A percentile compares a stretch with the other conserved stretches of the same genome.
phyloP scores from a whole-genome alignment of 64 coral and sea anemone species.

The Astreopora myriophthalma region DNA sequence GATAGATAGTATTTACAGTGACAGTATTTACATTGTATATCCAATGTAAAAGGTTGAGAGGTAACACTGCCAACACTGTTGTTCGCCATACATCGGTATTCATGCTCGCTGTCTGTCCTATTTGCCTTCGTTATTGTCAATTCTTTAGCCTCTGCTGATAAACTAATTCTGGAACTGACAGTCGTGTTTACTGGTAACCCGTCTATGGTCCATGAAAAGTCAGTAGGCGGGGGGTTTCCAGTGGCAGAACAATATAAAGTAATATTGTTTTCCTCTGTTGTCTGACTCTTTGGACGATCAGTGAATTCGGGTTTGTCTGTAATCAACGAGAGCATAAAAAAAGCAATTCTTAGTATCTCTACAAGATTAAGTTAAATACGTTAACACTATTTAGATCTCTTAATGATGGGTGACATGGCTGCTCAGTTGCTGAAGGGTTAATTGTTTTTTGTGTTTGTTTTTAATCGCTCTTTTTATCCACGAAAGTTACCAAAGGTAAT shows the following conservation, averaged over 20 bases:
- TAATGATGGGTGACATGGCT: no score
- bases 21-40: neutral
- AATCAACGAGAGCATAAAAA: neutral
- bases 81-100: conserved; percentile 7
- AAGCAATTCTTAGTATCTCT: no score
- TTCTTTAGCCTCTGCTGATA: neutral
- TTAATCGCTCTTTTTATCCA: no score
- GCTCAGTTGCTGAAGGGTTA: no score
- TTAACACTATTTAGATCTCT: no score
- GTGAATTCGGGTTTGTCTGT: neutral
- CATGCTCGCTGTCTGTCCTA: neutral
- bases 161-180: neutral
- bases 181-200: neutral
- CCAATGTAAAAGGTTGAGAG: neutral
- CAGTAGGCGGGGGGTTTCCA: neutral
- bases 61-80: neutral
- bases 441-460: no score
- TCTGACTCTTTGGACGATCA: neutral
- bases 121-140: neutral
- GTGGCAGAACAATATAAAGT: conserved; percentile 18
- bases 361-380: no score
- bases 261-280: neutral
- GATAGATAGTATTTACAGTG: no score
- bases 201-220: conserved; percentile 36
- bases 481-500: no score